Conservation (phyloP, 2,888 invertebrate genomes). For the Macrophya alboannulata region DNA sequence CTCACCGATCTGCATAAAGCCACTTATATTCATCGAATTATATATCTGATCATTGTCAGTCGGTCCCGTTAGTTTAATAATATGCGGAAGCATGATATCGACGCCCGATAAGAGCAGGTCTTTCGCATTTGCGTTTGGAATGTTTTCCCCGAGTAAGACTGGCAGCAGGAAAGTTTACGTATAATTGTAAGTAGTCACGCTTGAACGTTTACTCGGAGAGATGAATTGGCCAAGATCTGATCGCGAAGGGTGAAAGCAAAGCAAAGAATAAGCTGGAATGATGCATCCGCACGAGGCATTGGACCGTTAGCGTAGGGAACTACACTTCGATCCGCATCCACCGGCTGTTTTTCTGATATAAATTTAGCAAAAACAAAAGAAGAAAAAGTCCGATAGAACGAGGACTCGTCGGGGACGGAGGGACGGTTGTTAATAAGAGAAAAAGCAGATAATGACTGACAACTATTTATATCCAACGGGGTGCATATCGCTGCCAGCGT, state of each 20-base stretch:
- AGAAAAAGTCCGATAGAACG: conserved; percentile 28
- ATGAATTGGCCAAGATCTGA: conserved; percentile 21
- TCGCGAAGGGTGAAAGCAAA: background rate
- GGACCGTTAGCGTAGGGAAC: background rate
- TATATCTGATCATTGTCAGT: background rate
- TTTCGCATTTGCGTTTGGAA: conserved; percentile 5
- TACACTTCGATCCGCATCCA: background rate
- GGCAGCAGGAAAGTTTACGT: background rate
- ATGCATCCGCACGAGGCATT: background rate
- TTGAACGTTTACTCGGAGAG: conserved; percentile 8
- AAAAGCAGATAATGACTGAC: conserved; percentile 55
- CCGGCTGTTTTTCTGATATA: conserved; percentile 15
- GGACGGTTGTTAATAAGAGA: conserved; percentile 44
- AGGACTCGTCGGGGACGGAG: background rate
- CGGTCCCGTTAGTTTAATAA: background rate
- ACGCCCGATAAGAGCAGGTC: conserved; percentile 13
- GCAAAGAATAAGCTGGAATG: background rate
- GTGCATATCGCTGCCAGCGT: conserved; percentile 16
- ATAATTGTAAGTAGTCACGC: background rate
- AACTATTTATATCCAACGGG: conserved; percentile 56
- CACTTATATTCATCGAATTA: background rate
- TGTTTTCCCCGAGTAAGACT: background rate
- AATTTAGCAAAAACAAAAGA: conserved; percentile 43
- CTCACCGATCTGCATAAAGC: background rate
- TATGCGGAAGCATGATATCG: conserved; percentile 14